These are phyloP conservation scores for Malaclemys terrapin DNA, from an alignment of 2,113 vertebrate genomes.

Conservation along the genomic window DNA sequence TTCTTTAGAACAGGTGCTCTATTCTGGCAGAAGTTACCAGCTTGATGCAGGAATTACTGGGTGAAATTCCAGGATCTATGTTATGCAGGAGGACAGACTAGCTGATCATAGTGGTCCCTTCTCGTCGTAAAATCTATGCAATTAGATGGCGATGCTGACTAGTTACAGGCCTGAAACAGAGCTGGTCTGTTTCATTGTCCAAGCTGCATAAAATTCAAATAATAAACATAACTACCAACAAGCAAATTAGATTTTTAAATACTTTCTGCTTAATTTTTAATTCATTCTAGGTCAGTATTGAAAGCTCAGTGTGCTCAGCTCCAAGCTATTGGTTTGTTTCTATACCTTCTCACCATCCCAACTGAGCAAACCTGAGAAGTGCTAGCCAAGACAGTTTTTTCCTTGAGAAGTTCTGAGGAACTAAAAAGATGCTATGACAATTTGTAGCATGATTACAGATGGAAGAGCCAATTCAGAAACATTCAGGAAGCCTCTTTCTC, in stretches of 20 bases:
- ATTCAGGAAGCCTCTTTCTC: neutral
- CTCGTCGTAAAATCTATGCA: neutral
- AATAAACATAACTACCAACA: neutral
- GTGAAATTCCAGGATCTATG: neutral
- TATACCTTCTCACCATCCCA: neutral
- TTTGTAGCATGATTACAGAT: neutral
- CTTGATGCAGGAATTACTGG: neutral
- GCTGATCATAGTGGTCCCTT: neutral
- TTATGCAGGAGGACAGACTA: neutral
- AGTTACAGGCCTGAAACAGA: neutral
- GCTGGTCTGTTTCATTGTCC: neutral
- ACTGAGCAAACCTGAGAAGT: neutral
- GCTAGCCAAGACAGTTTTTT: neutral
- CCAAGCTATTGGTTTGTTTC: neutral
- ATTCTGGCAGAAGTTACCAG: neutral
- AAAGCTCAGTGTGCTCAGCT: neutral
- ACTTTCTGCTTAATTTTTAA: neutral
- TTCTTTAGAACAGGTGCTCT: neutral
- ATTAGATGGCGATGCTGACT: neutral
- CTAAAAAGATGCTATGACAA: neutral
- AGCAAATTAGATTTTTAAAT: neutral
- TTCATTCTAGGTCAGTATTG: neutral
- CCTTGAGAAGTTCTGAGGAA: neutral
- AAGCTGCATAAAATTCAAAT: neutral
- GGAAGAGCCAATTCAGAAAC: neutral